Conservation (phyloP, 2,888 invertebrate species). For the Pegoplata infirma region DNA sequence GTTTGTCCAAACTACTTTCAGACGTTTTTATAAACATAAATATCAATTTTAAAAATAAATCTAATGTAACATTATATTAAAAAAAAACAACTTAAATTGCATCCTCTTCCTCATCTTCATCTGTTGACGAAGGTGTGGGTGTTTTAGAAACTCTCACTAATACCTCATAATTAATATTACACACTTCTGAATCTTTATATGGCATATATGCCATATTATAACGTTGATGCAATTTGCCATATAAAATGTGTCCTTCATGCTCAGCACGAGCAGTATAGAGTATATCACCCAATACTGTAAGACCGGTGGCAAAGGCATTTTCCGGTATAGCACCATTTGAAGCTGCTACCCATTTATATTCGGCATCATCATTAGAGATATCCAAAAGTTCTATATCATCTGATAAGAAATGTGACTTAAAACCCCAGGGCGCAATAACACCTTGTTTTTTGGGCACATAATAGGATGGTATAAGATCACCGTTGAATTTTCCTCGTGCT, state of each 20-base stretch:
- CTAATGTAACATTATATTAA: too few relatives aligned
- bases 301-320: conserved; percentile 67
- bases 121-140: neutral
- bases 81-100: too few relatives aligned
- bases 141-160: conserved; percentile 63
- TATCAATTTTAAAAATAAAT: too few relatives aligned
- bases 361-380: conserved; percentile 65
- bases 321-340: conserved; percentile 66
- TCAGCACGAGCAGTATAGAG: conserved; percentile 68
- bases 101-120: too few relatives aligned
- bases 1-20: too few relatives aligned
- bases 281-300: conserved; percentile 65
- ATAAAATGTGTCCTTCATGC: conserved; percentile 62
- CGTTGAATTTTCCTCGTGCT: conserved; percentile 66
- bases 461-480: conserved; percentile 70
- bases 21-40: too few relatives aligned
- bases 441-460: conserved; percentile 67
- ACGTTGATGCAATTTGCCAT: conserved; percentile 71
- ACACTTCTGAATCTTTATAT: conserved; percentile 65
- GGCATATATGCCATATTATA: conserved; percentile 70
- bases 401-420: conserved; percentile 62
- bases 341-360: conserved; percentile 68
- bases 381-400: conserved; percentile 68
- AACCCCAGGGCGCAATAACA: conserved; percentile 66
- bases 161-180: conserved; percentile 67